Percentiles rank a stretch among this genome's conserved stretches.
Evolutionary conservation across 2,113 vertebrate species (phyloP).

Genomic region (Poecilia latipinna): DNA sequence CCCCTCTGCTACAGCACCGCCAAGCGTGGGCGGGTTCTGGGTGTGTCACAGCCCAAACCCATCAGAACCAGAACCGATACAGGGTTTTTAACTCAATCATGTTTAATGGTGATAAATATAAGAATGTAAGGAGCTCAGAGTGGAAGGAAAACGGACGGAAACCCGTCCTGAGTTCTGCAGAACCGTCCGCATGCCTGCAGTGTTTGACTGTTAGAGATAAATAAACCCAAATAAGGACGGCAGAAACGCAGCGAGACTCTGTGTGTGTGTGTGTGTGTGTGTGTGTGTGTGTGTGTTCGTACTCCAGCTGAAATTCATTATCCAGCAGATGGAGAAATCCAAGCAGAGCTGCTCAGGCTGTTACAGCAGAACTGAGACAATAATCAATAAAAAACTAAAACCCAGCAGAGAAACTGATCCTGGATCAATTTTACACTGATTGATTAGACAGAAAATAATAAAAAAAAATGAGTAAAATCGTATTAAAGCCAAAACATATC

Average conservation of each 20-base stretch:
- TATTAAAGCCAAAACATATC: too few relatives aligned
- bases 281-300: constrained; percentile 32
- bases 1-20: too few relatives aligned
- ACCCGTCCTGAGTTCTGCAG: constrained; percentile 13
- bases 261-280: too few relatives aligned
- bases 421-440: too few relatives aligned
- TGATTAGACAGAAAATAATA: too few relatives aligned
- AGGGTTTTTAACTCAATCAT: background rate
- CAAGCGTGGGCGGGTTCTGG: too few relatives aligned
- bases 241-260: constrained; percentile 25
- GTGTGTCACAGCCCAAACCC: too few relatives aligned
- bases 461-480: too few relatives aligned
- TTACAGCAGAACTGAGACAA: constrained; percentile 46
- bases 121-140: background rate
- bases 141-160: background rate
- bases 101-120: background rate
- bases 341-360: constrained; percentile 45
- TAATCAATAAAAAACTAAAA: background rate
- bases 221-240: constrained; percentile 75
- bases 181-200: constrained; percentile 16
- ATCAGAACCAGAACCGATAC: too few relatives aligned
- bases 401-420: background rate
- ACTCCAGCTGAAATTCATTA: constrained; percentile 70
- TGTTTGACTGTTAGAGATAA: constrained; percentile 58
- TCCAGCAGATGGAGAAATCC: constrained; percentile 35